Base-by-base conservation (phyloP, 2,797 vertebrate genomes). In the Gallirallus australis region DNA sequence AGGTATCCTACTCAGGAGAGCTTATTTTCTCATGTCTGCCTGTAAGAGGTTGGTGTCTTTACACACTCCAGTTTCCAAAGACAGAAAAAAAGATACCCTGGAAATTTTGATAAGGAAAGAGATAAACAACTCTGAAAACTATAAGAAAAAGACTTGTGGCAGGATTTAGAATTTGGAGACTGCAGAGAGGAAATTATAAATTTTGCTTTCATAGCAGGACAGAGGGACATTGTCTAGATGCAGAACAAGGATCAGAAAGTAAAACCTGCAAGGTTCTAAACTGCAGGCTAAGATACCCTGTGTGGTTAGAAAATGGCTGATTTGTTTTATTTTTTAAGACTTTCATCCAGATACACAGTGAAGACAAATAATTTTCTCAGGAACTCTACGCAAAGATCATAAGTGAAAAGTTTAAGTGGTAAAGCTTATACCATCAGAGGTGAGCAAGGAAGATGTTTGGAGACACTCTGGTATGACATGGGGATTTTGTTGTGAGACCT, bases 171-270 rank as follows among this genome's bases (percentile, higher is more conserved):
- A 35, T 59, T 84, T 63, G 37, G 21, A 9, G 27, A 27, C 11
- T 39, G 7, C 35, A 56, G 16, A 60, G 6, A 3, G 19, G 11
- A 88, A 73, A n/a, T 39, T 20, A 33, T 13, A 35, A 45, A 60
- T 76, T 81, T 54, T 88, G 15, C 24, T 92, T 88, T 65, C 61
- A 50, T 17, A 54, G 12, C 11, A 56, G 17, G 24, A 56, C 3
- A 77, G n/a, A 63, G 6, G 3, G 23, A 21, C 0, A 0, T 56
- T 52, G 6, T 50, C 90, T 47, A 64, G 30, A 9, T 20, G 30
- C 11, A 4, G 50, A 75, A 37, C 1, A 0, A 75, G 1, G 4
- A 17, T 27, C 42, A 88, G 37, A 86, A 92, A 65, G 61, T 3
- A 28, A 73, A 56, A 45, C 11, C 8, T 37, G 2, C 3, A 15